Evolutionary conservation across 2,797 vertebrate genomes (phyloP).

Genomic region (Harpagifer antarcticus): DNA sequence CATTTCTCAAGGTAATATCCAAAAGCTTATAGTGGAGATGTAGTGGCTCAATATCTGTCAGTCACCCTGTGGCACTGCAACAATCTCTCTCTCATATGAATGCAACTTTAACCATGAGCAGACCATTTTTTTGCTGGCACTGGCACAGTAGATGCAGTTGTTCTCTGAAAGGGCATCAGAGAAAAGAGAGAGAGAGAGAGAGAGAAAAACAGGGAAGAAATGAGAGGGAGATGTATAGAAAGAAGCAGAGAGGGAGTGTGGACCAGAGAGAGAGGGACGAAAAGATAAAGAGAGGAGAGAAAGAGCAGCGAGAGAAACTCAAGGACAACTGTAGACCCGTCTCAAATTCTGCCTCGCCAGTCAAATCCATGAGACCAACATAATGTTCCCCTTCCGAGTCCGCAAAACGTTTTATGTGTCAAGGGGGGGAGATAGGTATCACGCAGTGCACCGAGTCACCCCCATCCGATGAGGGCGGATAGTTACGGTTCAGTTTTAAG

Average conservation of each 20-base stretch:
- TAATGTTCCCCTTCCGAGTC: constrained; percentile 65
- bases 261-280: constrained; percentile 12
- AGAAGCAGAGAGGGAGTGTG: constrained; percentile 13
- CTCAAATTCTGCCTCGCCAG: constrained; percentile 79
- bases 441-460: constrained; percentile 62
- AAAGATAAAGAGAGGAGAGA: constrained; percentile 33
- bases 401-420: constrained; percentile 69
- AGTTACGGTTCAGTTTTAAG: constrained; percentile 65
- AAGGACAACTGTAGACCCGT: constrained; percentile 65
- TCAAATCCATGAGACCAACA: constrained; percentile 68
- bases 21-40: constrained; percentile 40
- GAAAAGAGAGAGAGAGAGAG: constrained; percentile 8
- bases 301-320: constrained; percentile 49
- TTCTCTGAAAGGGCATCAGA: constrained; percentile 40
- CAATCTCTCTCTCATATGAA: constrained; percentile 60
- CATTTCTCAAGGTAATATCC: constrained; percentile 52
- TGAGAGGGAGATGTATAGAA: neutral
- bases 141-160: constrained; percentile 47
- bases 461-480: constrained; percentile 66
- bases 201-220: too few relatives aligned
- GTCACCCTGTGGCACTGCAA: constrained; percentile 48
- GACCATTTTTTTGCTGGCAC: constrained; percentile 47
- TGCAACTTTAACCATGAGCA: constrained; percentile 63
- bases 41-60: constrained; percentile 47
- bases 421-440: constrained; percentile 74